Evolutionary conservation across 64 coral and sea anemone species (phyloP).

Genomic region (Pocillopora damicornis): DNA sequence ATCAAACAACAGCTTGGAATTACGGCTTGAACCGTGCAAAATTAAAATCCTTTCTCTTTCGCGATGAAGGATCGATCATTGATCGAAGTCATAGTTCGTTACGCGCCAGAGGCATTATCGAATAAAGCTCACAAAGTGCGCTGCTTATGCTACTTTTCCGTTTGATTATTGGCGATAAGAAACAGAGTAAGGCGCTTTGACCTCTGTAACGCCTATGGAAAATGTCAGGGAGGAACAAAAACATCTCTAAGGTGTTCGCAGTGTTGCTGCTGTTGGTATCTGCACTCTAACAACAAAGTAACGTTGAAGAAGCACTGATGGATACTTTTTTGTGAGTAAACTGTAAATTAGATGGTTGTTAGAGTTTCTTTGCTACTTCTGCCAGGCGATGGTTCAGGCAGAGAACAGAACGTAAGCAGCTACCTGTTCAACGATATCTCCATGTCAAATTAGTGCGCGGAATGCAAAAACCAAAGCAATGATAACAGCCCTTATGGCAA

Average conservation of each 20-base stretch:
- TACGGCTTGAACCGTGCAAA: conserved; percentile 15
- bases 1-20: not conserved
- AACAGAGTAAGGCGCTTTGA: not conserved
- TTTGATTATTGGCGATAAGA: not conserved
- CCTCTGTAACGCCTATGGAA: not conserved
- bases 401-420: not conserved
- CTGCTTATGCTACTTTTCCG: not conserved
- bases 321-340: not conserved
- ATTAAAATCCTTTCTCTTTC: conserved; percentile 28
- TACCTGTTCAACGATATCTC: not conserved
- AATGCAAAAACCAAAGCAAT: conserved; percentile 57
- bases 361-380: conserved; percentile 23
- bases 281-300: not conserved
- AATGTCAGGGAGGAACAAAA: conserved; percentile 20
- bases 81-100: not conserved
- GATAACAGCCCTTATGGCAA: conserved; percentile 46
- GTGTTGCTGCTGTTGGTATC: conserved; percentile 1
- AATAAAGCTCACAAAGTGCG: not conserved
- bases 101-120: not conserved
- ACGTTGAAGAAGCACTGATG: not conserved
- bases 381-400: not conserved
- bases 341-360: conserved; percentile 30
- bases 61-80: conserved; percentile 13
- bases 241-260: not conserved
- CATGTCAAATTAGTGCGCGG: conserved; percentile 45